Base-by-base conservation (phyloP, 2,113 vertebrate species). In the Gavia stellata region DNA sequence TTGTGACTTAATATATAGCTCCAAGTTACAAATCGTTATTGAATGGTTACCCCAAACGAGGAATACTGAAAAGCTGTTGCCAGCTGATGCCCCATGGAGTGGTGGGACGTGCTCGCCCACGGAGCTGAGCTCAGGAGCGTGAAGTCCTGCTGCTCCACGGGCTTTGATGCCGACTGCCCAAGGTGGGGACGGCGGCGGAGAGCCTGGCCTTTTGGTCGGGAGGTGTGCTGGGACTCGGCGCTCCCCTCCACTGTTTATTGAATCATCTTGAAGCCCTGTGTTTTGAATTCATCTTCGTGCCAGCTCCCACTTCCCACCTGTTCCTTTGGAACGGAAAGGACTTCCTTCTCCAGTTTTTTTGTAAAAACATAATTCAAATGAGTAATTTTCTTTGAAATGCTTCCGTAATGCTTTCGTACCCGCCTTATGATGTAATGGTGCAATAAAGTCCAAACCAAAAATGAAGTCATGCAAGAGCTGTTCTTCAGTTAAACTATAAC, bases 311-410 rank as follows among this genome's bases (percentile, higher is more conserved):
- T 44, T 62, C 15, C 23, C 55, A 14, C 14, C 14, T 1, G 8
- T 19, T 42, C 15, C 7, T 75, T 42, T 34, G 53, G 49, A 17
- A 24, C 1, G 9, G 17, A 74, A 50, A 58, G 26, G 24, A 0
- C 20, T 80, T 36, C n/a, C 45, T 33, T 31, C 34, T 7, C 36
- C 33, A 4, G 34, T 20, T 47, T 0, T 34, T 62, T 44, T 47
- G 9, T 47, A 20, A 53, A 61, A 26, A 3, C 2, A 0, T 8
- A 1, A 6, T 26, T 14, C 6, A 49, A 14, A 20, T 3, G 38
- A 40, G 1, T 71, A 9, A 4, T 23, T 68, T 28, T 14, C 16
- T 28, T 11, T 29, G 18, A 20, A n/a, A 12, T 18, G 71, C 67
- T 55, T 33, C 44, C 8, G 67, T 6, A 2, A 2, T 3, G 24